Percentiles rank a stretch among this genome's conserved stretches.
Conservation (phyloP, 2,888 invertebrate species). For the Oscheius sp. region DNA sequence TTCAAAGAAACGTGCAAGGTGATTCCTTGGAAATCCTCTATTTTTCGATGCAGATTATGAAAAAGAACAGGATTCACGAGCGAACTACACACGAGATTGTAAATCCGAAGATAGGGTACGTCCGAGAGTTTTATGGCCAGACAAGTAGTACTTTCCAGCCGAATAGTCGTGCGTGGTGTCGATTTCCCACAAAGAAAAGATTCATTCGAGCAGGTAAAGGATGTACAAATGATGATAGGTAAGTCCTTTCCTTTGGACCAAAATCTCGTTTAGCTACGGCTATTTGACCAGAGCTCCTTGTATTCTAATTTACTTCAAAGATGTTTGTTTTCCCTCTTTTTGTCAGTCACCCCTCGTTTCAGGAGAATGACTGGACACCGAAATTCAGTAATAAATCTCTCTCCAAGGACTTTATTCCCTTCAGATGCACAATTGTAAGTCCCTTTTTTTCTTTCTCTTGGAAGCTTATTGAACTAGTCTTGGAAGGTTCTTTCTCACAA, state of each 20-base stretch:
- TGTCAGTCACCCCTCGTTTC: too few relatives aligned
- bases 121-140: neutral
- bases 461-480: too few relatives aligned
- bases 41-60: conserved; percentile 2
- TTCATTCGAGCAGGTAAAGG: conserved; percentile 21
- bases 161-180: conserved; percentile 1
- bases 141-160: neutral
- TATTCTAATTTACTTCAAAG: neutral
- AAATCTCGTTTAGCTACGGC: neutral
- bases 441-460: neutral
- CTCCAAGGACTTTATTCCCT: neutral
- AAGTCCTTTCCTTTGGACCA: neutral
- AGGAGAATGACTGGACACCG: conserved; percentile 12
- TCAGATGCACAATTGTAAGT: conserved; percentile 7
- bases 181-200: conserved; percentile 11
- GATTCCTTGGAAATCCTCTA: neutral
- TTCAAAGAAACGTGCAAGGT: too few relatives aligned
- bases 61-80: conserved; percentile 4
- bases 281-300: neutral
- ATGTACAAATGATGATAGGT: conserved; percentile 13
- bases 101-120: neutral
- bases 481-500: too few relatives aligned
- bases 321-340: neutral
- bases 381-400: neutral
- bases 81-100: conserved; percentile 1